Evolutionary conservation across 2,113 vertebrate genomes (phyloP).

Genomic region (Salvelinus sp.): DNA sequence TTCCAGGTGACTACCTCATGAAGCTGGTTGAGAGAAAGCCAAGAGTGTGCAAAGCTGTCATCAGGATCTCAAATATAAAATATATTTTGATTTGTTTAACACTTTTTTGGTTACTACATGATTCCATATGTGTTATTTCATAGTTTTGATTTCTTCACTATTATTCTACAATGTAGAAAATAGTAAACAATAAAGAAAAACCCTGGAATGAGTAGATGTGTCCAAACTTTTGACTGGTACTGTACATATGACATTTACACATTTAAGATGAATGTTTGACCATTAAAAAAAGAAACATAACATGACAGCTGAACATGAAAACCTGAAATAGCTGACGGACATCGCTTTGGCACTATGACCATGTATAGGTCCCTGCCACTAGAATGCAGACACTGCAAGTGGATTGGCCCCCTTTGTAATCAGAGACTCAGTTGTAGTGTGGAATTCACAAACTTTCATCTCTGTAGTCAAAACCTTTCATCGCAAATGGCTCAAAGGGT

Average conservation of each 20-base stretch:
- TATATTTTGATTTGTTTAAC: too few species aligned
- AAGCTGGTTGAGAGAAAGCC: too few species aligned
- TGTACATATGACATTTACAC: not conserved
- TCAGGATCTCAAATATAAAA: too few species aligned
- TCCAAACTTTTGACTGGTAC: too few species aligned
- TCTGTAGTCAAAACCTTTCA: conserved; percentile 75
- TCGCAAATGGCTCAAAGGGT: conserved; percentile 56
- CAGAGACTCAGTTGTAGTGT: conserved; percentile 61
- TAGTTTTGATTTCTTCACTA: too few species aligned
- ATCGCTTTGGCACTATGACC: conserved; percentile 41
- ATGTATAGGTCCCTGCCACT: conserved; percentile 15
- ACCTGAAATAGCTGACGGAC: conserved; percentile 35
- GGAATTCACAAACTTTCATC: conserved; percentile 80
- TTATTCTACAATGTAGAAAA: too few species aligned
- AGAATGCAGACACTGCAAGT: conserved; percentile 65
- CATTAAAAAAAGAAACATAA: conserved; percentile 8
- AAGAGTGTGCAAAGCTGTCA: too few species aligned
- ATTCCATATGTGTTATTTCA: too few species aligned
- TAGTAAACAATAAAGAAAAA: too few species aligned
- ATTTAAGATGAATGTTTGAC: not conserved
- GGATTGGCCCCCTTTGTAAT: conserved; percentile 80
- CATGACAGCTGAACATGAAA: conserved; percentile 50
- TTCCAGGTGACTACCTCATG: too few species aligned
- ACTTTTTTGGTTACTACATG: too few species aligned
- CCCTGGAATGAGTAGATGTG: too few species aligned